Base-by-base conservation (phyloP, 2,888 invertebrate genomes). In the Slavum lentiscoides region DNA sequence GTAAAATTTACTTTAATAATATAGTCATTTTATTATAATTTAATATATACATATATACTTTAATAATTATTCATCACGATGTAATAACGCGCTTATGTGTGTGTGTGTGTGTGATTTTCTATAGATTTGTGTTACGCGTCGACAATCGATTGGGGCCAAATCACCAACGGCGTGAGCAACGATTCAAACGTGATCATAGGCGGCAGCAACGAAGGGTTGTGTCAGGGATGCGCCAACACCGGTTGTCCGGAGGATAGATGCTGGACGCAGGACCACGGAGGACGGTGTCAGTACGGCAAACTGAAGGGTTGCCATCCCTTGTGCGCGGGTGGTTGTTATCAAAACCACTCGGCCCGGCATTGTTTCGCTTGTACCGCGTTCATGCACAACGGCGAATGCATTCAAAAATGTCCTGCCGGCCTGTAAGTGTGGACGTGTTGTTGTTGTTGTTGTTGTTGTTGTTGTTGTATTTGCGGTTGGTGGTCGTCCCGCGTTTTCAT, bases 51-150 rank as follows among this genome's bases (percentile, higher is more conserved):
- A n/a, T n/a, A n/a, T n/a, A n/a, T n/a, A n/a, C n/a, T n/a, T n/a
- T n/a, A n/a, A n/a, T n/a, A n/a, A n/a, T n/a, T n/a, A n/a, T n/a
- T 30, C 30, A 30, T 30, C 30, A 30, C 30, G 30, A 30, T 30
- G 30, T 30, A 30, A 30, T 30, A 30, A 30, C 30, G 4, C 49
- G 13, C 49, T 9, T 15, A 13, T 49, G 1, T 43, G 43, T 43
- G 4, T 13, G 13, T 13, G 9, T 15, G 49, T 49, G 1, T 43
- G 43, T 43, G 9, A 9, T 43, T 43, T 43, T 43, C 19, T 17
- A 0, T 53, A 1, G 89, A 90, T 61, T 89, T 97, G 0, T 97
- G 97, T 86, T 93, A 91, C 85, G 88, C 92, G 0, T 88, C 92
- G 80, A 91, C 91, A 0, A 87, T 93, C 21, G 88, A 93, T 85